phyloP scores from a whole-genome alignment of 2,888 invertebrate species.

The Caenorhabditis uteleia region DNA sequence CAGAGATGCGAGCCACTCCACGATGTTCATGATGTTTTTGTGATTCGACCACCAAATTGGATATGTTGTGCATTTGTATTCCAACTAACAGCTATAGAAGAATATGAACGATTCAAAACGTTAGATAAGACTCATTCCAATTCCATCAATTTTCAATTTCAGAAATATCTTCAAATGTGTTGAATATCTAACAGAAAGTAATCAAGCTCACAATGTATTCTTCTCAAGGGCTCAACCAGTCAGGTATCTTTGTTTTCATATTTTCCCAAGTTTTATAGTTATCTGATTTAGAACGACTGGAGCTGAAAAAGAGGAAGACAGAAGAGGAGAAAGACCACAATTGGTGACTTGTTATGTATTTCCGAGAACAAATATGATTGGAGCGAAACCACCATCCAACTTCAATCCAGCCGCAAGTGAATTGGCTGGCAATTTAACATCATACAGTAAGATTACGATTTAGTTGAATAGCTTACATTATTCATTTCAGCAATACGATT shows the following conservation, averaged over 20 bases:
- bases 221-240: constrained; percentile 63
- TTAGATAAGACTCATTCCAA: constrained; percentile 3
- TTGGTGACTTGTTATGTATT: constrained; percentile 66
- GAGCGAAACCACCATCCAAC: constrained; percentile 63
- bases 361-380: constrained; percentile 60
- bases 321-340: constrained; percentile 38
- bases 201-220: constrained; percentile 68
- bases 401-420: constrained; percentile 68
- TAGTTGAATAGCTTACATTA: background rate
- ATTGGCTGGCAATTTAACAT: constrained; percentile 66
- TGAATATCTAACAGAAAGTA: constrained; percentile 52
- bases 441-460: constrained; percentile 55
- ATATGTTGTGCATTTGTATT: constrained; percentile 65
- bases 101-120: constrained; percentile 60
- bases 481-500: constrained; percentile 59
- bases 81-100: constrained; percentile 53
- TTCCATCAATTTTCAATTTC: constrained; percentile 11
- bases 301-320: constrained; percentile 42
- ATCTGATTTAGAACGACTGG: constrained; percentile 32
- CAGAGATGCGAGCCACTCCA: constrained; percentile 56
- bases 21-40: constrained; percentile 49
- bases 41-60: constrained; percentile 65
- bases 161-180: constrained; percentile 55
- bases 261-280: background rate
- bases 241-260: constrained; percentile 6